A percentile compares a stretch with the other conserved stretches of the same genome.
Conservation (phyloP, 2,797 vertebrate species). For the Arnoldichthys spilopterus region DNA sequence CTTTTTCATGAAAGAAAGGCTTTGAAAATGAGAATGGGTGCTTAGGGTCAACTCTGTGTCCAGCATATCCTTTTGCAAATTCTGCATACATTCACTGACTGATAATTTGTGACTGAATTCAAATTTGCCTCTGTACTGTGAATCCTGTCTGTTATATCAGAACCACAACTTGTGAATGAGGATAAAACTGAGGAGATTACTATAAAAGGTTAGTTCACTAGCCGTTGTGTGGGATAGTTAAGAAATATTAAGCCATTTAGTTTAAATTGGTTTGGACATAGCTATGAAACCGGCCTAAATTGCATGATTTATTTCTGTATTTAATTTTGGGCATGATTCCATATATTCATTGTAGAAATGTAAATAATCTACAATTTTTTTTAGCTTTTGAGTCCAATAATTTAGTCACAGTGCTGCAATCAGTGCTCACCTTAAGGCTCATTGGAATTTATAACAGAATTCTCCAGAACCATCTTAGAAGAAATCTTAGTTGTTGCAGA, state of each 20-base stretch:
- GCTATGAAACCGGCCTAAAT: not conserved
- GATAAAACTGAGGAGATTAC: not conserved
- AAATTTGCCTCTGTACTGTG: not conserved
- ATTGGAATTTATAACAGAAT: not conserved
- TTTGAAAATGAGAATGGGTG: not conserved
- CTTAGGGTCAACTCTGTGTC: conserved; percentile 12
- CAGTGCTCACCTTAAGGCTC: conserved; percentile 7
- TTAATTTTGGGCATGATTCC: not conserved
- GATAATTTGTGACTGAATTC: not conserved
- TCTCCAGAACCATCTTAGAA: not conserved
- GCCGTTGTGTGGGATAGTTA: not conserved
- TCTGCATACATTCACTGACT: not conserved
- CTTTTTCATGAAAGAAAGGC: conserved; percentile 23
- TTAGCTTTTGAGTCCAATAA: not conserved
- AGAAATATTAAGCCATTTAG: not conserved
- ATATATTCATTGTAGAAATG: not conserved
- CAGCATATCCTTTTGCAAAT: not conserved
- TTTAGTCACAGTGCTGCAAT: not conserved
- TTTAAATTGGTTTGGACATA: not conserved
- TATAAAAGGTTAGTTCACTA: not conserved
- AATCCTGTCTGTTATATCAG: not conserved
- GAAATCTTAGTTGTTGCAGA: not conserved
- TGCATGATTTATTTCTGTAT: not conserved
- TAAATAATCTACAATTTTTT: not conserved
- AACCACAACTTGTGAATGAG: not conserved